Base-by-base conservation (phyloP, 2,888 invertebrate species). In the Sesamia inferens region DNA sequence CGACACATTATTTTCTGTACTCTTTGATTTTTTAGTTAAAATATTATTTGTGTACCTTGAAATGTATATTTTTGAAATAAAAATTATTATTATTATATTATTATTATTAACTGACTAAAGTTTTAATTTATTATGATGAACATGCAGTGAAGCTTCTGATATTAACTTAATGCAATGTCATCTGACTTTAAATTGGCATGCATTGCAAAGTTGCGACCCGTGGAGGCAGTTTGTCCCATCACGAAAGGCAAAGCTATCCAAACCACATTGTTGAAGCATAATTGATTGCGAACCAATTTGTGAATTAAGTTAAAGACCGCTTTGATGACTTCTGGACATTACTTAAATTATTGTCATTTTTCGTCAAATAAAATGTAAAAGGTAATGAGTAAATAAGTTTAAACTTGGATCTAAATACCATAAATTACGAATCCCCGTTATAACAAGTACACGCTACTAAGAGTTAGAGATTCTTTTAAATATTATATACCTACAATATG, bases 101-200 rank as follows among this genome's bases (percentile, higher is more conserved):
- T n/a, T n/a, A n/a, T 39, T 39, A 3, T 39, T 3, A 39, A 39
- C 42, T 42, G 42, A 42, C 5, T 42, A 42, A 42, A 42, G 42
- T 5, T 42, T 42, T 42, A 42, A 42, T 42, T 42, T 42, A 42
- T 42, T 42, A 42, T 5, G 7, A 42, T 44, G 11, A 51, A 65
- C 19, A 31, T 14, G 8, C 31, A 51, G 10, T 48, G 51, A n/a
- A 51, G 4, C 65, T n/a, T 65, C 31, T 65, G 65, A 51, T 10
- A 39, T 11, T 31, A 65, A n/a, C 31, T 65, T 65, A 39, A 81
- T 68, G 59, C 42, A 54, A 58, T 73, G 51, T 58, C 48, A 71
- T 71, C 44, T 61, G 57, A 54, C 14, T 81, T 70, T 58, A 73
- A 68, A 65, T 75, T 22, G 44, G 19, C 48, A 77, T 54, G 61